Percentiles rank a stretch among this genome's conserved stretches.
These are phyloP conservation scores for Trichomalopsis sarcophagae DNA, from an alignment of 1,140 invertebrate genomes.

Conservation along the genomic window DNA sequence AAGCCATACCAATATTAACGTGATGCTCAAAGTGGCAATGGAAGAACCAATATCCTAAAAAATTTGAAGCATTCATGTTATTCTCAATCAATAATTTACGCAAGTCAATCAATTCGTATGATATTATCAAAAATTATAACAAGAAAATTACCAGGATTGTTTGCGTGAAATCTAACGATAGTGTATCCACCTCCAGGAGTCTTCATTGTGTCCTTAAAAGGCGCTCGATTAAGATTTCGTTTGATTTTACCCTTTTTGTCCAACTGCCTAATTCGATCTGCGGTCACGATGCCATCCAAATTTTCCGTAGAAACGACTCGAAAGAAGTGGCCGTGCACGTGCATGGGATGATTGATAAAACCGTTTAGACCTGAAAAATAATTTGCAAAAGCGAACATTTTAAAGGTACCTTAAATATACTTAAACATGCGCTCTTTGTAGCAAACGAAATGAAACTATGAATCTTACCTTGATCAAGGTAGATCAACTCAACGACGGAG, in stretches of 20 bases:
- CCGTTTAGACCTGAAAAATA: neutral
- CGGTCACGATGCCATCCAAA: slow-evolving; percentile 78
- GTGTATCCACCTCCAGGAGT: slow-evolving; percentile 93
- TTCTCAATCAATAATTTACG: too few relatives aligned
- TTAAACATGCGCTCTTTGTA: too few relatives aligned
- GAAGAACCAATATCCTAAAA: too few relatives aligned
- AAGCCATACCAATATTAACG: too few relatives aligned
- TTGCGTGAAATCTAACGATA: slow-evolving; percentile 70
- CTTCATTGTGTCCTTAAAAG: slow-evolving; percentile 91
- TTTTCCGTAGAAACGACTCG: slow-evolving; percentile 87
- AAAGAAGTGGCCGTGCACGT: slow-evolving; percentile 90
- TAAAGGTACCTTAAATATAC: too few relatives aligned
- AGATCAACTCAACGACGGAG: slow-evolving; percentile 21
- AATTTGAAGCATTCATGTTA: too few relatives aligned
- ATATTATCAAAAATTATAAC: neutral
- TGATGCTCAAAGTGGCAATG: too few relatives aligned
- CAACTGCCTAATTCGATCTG: slow-evolving; percentile 80
- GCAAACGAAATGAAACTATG: too few relatives aligned
- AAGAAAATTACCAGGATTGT: slow-evolving; percentile 12
- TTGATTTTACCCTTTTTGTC: slow-evolving; percentile 83
- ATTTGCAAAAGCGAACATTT: neutral
- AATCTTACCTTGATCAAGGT: slow-evolving; percentile 35
- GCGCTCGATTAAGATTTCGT: slow-evolving; percentile 83
- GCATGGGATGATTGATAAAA: slow-evolving; percentile 87
- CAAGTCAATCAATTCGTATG: too few relatives aligned